Evolutionary conservation across 2,113 vertebrate species (phyloP).

Genomic region (Procavia capensis): DNA sequence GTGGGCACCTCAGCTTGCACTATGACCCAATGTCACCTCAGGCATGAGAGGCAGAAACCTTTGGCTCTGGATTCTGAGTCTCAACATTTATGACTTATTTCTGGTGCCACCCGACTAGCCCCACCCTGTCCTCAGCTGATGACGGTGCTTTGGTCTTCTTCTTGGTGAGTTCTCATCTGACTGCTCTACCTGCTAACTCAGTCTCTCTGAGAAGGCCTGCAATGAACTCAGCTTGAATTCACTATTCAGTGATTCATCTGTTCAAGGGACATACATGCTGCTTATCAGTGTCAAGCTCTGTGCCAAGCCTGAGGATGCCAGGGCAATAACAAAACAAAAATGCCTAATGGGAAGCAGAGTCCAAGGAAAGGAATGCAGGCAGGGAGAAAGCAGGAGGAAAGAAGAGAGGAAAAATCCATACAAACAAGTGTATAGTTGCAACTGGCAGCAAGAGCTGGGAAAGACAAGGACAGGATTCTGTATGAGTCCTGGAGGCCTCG

Average conservation of each 20-base stretch:
- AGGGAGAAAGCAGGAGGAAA: no score
- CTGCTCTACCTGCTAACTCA: not conserved
- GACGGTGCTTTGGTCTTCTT: not conserved
- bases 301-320: not conserved
- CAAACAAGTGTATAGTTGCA: not conserved
- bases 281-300: not conserved
- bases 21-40: not conserved
- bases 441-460: not conserved
- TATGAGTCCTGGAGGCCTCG: not conserved
- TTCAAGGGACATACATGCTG: not conserved
- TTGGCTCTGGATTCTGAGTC: not conserved
- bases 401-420: not conserved
- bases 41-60: not conserved
- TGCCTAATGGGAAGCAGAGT: not conserved
- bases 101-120: no score
- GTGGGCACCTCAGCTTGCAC: not conserved
- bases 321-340: conserved; percentile 1
- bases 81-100: not conserved
- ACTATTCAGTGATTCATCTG: not conserved
- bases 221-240: not conserved
- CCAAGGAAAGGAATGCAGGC: no score
- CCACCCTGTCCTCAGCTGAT: not conserved
- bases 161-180: not conserved
- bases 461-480: not conserved
- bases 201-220: not conserved